Percentiles rank a stretch among this genome's conserved stretches.
phyloP scores from a whole-genome alignment of 2,888 invertebrate species.

The Halictus quadricinctus region DNA sequence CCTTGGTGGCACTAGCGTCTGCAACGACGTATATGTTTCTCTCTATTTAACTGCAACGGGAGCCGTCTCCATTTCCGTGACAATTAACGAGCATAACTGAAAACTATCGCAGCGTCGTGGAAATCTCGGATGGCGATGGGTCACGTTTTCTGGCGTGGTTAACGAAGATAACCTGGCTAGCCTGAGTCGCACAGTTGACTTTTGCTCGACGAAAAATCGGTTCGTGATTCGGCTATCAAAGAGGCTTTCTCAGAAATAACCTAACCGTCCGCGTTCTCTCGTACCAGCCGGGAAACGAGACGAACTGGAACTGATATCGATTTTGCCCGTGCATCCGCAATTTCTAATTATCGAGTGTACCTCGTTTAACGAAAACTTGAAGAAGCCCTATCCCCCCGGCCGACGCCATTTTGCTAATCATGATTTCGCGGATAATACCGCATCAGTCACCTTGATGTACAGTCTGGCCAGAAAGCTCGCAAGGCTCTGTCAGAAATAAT shows the following conservation, averaged over 20 bases:
- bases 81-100: slow-evolving; percentile 34
- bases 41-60: slow-evolving; percentile 29
- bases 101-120: slow-evolving; percentile 21
- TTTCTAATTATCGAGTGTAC: slow-evolving; percentile 14
- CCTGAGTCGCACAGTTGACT: neutral
- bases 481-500: no score
- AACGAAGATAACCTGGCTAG: slow-evolving; percentile 1
- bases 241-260: neutral
- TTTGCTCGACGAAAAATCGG: neutral
- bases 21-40: slow-evolving; percentile 3
- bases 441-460: neutral
- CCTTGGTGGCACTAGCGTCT: neutral
- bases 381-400: neutral
- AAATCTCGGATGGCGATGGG: slow-evolving; percentile 31
- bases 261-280: neutral
- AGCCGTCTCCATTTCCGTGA: slow-evolving; percentile 31
- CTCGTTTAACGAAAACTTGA: slow-evolving; percentile 12
- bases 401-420: slow-evolving; percentile 14
- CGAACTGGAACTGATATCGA: slow-evolving; percentile 13
- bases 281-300: neutral
- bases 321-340: slow-evolving; percentile 10
- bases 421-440: slow-evolving; percentile 1
- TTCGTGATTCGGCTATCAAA: neutral
- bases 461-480: neutral
- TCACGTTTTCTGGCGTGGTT: slow-evolving; percentile 29